These are phyloP conservation scores for Lucilia sericata DNA, from an alignment of 1,140 invertebrate species.

Conservation along the genomic window DNA sequence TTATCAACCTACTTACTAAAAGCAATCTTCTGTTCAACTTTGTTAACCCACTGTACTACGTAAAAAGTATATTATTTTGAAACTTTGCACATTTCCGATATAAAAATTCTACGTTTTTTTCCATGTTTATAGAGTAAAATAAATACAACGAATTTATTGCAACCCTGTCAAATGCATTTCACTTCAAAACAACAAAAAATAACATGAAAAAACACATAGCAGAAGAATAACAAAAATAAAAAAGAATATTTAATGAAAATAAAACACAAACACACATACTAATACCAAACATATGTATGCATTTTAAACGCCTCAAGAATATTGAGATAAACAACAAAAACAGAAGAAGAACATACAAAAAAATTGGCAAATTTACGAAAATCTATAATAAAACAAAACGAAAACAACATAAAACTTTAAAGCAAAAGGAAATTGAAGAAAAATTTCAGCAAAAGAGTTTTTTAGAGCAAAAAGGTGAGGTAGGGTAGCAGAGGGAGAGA, in stretches of 20 bases:
- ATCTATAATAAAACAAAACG: slow-evolving; percentile 13
- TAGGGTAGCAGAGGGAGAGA: neutral
- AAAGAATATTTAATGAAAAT: slow-evolving; percentile 18
- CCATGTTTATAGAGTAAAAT: neutral
- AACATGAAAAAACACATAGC: neutral
- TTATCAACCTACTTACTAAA: too few relatives aligned
- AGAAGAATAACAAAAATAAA: slow-evolving; percentile 21
- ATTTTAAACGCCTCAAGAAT: slow-evolving; percentile 5
- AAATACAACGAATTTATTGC: slow-evolving; percentile 7
- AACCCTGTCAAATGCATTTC: slow-evolving; percentile 23
- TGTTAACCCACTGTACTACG: neutral
- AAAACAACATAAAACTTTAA: neutral
- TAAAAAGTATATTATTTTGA: neutral
- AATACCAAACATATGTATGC: neutral
- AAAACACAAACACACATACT: neutral
- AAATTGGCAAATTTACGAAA: slow-evolving; percentile 22
- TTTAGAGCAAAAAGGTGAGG: neutral
- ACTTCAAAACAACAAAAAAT: neutral
- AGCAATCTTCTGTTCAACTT: too few relatives aligned
- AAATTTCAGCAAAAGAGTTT: neutral
- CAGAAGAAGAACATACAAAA: neutral
- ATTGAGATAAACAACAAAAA: slow-evolving; percentile 18
- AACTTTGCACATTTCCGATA: slow-evolving; percentile 18
- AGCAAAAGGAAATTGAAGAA: neutral
- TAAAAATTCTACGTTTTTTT: neutral